Percentiles rank a stretch among this genome's conserved stretches.
phyloP scores from a whole-genome alignment of 2,888 invertebrate genomes.

The Bhutanitis thaidina region DNA sequence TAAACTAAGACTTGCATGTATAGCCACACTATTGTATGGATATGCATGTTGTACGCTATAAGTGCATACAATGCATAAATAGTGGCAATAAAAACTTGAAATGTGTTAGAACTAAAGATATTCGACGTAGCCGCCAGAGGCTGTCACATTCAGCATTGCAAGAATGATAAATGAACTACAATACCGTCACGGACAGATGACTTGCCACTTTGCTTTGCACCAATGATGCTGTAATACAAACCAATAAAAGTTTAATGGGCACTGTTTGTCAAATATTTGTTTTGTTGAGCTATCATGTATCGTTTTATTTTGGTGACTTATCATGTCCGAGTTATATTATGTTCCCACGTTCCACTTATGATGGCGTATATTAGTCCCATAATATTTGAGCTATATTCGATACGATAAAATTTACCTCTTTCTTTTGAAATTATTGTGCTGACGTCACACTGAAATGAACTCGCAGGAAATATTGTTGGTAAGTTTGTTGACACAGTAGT shows the following conservation, averaged over 20 bases:
- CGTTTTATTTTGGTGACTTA: constrained; percentile 18
- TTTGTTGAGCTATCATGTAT: constrained; percentile 19
- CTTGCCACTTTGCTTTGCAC: constrained; percentile 55
- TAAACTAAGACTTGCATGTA: not conserved
- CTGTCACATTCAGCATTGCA: constrained; percentile 41
- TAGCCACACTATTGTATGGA: not conserved
- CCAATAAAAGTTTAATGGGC: constrained; percentile 19
- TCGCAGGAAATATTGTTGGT: constrained; percentile 46
- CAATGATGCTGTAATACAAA: constrained; percentile 23
- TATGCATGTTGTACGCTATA: not conserved
- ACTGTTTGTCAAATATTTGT: constrained; percentile 21
- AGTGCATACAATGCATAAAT: constrained; percentile 27
- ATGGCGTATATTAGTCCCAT: not conserved
- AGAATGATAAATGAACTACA: constrained; percentile 54
- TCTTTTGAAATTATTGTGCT: constrained; percentile 47
- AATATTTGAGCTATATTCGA: constrained; percentile 26
- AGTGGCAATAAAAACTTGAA: constrained; percentile 34
- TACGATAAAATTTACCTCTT: constrained; percentile 31
- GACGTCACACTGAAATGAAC: constrained; percentile 51
- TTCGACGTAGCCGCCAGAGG: constrained; percentile 47
- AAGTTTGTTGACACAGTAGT: constrained; percentile 57
- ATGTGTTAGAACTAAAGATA: constrained; percentile 43
- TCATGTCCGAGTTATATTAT: constrained; percentile 5
- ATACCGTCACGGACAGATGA: constrained; percentile 51
- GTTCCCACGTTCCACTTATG: constrained; percentile 19